Base-by-base conservation (phyloP, 2,113 vertebrate genomes). In the Dendropsophus ebraccatus region DNA sequence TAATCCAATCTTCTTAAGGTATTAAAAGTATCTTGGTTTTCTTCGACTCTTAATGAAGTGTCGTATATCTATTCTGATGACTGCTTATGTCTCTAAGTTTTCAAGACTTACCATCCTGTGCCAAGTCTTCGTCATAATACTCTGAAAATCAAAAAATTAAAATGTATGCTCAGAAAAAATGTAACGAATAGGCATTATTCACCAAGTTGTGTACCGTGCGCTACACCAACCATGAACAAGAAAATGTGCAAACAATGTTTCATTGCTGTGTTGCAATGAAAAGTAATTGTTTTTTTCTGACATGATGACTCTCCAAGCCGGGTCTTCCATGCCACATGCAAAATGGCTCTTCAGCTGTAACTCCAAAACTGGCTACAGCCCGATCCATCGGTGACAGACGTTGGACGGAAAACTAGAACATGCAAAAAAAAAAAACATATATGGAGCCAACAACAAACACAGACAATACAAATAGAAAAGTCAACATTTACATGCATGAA, bases 91-190 rank as follows among this genome's bases (percentile, higher is more conserved):
- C 49, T 69, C 84, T 79, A 23, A 32, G 47, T 32, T 6, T 49
- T 19, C 37, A 35, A 77, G 70, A 69, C 87, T 87, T 83, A 87
- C 87, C 87, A 19, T 70, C 83, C 54, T 52, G 47, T 25, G 60
- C 47, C 49, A 81, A 6, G 32, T 81, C 85, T 62, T 69, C 87
- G 30, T 70, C 78, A 28, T 23, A 35, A 65, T 49, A 21, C 14
- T 88, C 87, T 88, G 83, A 14, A 85, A 85, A 30, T 87, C 76
- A 87, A 74, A 81, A 45, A 81, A 85, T 69, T 35, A 80, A 84
- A 74, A 72, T 84, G 47, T 79, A 77, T 14, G 28, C 45, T 37
- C 47, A 52, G 45, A n/a, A 84, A 80, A 72, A 14, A 41, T 60
- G 35, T 49, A 16, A 19, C 67, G 82, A 81, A 85, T 69, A 58